A percentile compares a stretch with the other conserved stretches of the same genome.
phyloP scores from a whole-genome alignment of 2,113 vertebrate species.

The Antigone vipio region DNA sequence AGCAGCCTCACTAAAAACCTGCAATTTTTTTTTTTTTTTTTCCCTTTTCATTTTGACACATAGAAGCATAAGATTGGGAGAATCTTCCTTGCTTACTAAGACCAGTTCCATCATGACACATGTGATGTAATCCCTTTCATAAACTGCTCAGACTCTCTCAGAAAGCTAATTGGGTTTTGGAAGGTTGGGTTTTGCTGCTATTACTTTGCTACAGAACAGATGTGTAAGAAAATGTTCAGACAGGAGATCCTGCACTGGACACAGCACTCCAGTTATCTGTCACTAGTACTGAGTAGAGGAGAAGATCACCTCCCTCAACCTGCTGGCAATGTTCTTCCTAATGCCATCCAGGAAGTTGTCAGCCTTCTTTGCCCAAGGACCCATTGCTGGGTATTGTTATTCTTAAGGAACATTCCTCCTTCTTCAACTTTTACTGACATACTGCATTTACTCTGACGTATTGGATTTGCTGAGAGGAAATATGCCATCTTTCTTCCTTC shows the following conservation, averaged over 20 bases:
- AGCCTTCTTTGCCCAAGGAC: fast-evolving
- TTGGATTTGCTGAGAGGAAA: background rate
- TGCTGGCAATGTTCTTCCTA: background rate
- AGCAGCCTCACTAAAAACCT: background rate
- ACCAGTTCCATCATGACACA: background rate
- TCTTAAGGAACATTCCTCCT: background rate
- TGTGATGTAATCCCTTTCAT: background rate
- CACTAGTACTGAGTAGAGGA: background rate
- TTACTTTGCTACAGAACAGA: background rate
- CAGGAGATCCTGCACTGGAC: background rate
- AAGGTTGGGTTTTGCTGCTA: background rate
- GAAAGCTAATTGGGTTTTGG: background rate
- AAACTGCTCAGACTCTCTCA: background rate
- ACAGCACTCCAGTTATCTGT: background rate
- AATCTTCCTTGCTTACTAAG: background rate
- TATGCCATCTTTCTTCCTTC: background rate
- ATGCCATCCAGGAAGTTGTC: background rate
- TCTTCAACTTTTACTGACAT: background rate
- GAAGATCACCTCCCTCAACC: background rate
- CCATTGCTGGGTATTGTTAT: background rate
- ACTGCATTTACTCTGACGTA: background rate
- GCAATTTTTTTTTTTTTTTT: background rate
- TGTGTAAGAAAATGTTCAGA: background rate
- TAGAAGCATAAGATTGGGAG: background rate
- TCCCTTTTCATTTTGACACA: background rate